These are phyloP conservation scores for Stramonita haemastoma DNA, from an alignment of 2,888 invertebrate genomes.

Conservation along the genomic window DNA sequence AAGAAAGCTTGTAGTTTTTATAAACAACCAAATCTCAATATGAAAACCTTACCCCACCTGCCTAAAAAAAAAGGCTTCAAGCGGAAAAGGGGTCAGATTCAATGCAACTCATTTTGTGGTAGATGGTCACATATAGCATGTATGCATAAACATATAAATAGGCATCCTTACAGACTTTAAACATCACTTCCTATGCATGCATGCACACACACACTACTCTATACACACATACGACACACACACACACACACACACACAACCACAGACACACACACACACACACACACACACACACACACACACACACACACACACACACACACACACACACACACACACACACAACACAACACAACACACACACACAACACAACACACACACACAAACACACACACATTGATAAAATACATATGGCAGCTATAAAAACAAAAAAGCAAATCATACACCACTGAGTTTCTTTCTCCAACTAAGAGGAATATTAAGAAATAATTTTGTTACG, in stretches of 20 bases:
- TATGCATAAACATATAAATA: not conserved
- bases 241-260: not conserved
- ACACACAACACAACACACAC: not conserved
- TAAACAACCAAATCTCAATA: too few species aligned
- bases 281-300: not conserved
- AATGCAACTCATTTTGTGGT: not conserved
- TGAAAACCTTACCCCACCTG: not conserved
- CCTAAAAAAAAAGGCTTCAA: not conserved
- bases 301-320: not conserved
- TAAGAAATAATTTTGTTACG: too few species aligned
- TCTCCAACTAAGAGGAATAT: too few species aligned
- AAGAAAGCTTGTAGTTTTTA: too few species aligned
- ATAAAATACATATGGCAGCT: too few species aligned
- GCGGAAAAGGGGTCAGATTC: not conserved
- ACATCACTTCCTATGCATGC: too few species aligned
- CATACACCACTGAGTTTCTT: too few species aligned
- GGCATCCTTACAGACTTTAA: too few species aligned
- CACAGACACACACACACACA: not conserved
- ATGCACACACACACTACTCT: not conserved
- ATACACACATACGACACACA: not conserved
- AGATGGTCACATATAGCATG: not conserved
- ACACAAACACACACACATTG: not conserved
- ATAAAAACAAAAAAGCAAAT: too few species aligned
- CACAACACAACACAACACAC: not conserved
- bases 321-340: not conserved